Evolutionary conservation across 1,140 invertebrate genomes (phyloP), one percentile per base, ranked within the genome.

Genomic region (Musca vetustissima): DNA sequence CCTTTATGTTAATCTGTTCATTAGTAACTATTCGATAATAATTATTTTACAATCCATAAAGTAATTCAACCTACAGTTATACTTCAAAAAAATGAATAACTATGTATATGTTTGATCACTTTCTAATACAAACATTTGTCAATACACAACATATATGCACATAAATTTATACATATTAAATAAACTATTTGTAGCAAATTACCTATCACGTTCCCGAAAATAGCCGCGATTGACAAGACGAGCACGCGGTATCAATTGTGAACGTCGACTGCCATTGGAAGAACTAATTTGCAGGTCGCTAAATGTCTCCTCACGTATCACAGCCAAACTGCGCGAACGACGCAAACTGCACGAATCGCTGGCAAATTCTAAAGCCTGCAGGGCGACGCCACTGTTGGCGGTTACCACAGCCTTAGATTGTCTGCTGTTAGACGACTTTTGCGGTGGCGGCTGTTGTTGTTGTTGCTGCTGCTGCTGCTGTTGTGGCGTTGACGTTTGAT

Each of bases 161-260:
- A 43, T 7, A 13, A 8, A 43, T 9, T 8, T 9, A 43, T 43
- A 11, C 4, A 43, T 8, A 43, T 43, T 8, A 43, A 13, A 43
- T 43, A 43, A 43, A 43, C 36, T 43, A 28, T 43, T 43, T 43
- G 6, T 8, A 43, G 13, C 19, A 24, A 66, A 64, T 70, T 61
- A 70, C 69, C 64, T 61, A 52, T 70, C 69, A n/a, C 66, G 66
- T 57, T 90, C 88, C 79, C 89, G 89, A 75, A 90, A 87, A 74
- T 88, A 87, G 78, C 88, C 88, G 49, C 89, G 88, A 83, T 91
- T 90, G 72, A 91, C 90, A 59, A 92, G 84, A 74, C 90, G 90
- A 21, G 90, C 90, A 72, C 91, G 86, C 25, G 91, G 91, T 81
- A 92, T 92, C 64, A 92, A 83, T 79, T 92, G 90, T 24, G 89